A percentile compares a stretch with the other conserved stretches of the same genome.
Conservation (phyloP, 2,888 invertebrate genomes). For the Orchestes rusci region DNA sequence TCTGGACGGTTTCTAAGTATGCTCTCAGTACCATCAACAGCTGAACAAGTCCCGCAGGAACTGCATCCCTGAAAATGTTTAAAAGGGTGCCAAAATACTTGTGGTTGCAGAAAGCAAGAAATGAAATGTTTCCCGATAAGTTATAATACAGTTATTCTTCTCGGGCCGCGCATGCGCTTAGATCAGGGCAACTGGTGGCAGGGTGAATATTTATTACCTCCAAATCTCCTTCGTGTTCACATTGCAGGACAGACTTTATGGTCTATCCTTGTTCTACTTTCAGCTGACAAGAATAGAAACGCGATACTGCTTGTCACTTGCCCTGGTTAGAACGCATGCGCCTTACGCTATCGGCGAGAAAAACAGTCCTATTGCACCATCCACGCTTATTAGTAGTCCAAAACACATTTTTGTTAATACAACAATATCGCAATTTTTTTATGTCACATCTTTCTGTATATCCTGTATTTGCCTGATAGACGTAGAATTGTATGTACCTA, state of each 20-base stretch:
- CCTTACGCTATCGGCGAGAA: too few species aligned
- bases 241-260: too few species aligned
- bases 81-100: neutral
- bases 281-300: too few species aligned
- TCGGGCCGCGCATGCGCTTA: too few species aligned
- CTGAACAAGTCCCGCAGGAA: neutral
- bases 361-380: too few species aligned
- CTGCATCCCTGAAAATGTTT: neutral
- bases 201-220: too few species aligned
- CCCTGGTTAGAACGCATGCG: too few species aligned
- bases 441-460: neutral
- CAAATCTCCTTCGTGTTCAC: too few species aligned
- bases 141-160: too few species aligned
- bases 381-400: neutral
- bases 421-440: neutral
- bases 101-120: neutral
- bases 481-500: neutral
- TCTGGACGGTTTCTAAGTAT: neutral
- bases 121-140: neutral
- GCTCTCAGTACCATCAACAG: neutral
- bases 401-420: neutral
- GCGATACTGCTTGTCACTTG: too few species aligned
- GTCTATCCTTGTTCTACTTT: too few species aligned
- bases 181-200: too few species aligned
- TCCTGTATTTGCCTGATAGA: neutral